A percentile compares a stretch with the other conserved stretches of the same genome.
phyloP scores from a whole-genome alignment of 1,140 invertebrate species.

The Drosophila asahinai region DNA sequence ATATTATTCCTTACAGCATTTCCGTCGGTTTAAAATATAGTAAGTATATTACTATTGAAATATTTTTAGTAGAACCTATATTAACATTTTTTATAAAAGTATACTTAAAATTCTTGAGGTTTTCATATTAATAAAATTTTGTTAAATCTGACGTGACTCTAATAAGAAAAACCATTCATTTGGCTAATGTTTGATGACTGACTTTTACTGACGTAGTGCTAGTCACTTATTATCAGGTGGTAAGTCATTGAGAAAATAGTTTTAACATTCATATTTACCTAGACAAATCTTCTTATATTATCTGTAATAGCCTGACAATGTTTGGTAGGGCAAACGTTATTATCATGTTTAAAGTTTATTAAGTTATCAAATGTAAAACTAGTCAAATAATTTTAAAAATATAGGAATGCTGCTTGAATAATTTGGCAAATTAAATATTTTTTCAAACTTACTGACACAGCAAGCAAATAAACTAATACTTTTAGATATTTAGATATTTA shows the following conservation, averaged over 20 bases:
- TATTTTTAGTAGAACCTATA: neutral
- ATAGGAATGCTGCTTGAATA: neutral
- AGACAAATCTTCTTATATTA: conserved; percentile 19
- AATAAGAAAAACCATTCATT: neutral
- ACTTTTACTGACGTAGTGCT: conserved; percentile 1
- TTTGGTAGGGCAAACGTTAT: neutral
- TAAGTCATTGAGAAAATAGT: conserved; percentile 32
- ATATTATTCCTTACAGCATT: neutral
- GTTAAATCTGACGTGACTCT: neutral
- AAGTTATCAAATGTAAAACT: neutral
- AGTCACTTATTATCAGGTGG: neutral
- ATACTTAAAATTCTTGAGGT: neutral
- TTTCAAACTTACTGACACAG: too few relatives aligned
- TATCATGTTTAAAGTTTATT: neutral
- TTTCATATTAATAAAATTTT: neutral
- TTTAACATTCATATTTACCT: conserved; percentile 23
- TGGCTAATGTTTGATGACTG: neutral
- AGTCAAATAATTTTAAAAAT: neutral
- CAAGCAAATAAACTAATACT: too few relatives aligned
- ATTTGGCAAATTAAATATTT: neutral
- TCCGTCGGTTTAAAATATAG: neutral
- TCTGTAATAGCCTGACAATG: conserved; percentile 5
- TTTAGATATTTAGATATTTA: too few relatives aligned
- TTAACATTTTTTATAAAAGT: neutral
- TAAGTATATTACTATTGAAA: neutral